Evolutionary conservation across 2,888 invertebrate species (phyloP).

Genomic region (Tenodera sinensis): DNA sequence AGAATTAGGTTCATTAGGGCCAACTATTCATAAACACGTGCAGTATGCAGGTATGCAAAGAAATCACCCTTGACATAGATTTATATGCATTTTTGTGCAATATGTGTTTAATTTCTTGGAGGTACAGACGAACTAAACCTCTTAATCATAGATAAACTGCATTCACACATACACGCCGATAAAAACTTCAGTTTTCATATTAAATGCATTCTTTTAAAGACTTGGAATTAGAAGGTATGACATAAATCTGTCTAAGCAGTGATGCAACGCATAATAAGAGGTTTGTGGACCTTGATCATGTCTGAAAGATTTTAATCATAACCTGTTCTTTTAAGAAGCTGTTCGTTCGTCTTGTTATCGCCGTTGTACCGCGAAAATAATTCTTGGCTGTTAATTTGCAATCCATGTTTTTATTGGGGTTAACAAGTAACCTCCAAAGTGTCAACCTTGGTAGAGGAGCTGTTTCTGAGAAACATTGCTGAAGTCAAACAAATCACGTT

Average conservation of each 20-base stretch:
- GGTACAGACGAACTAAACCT: background rate
- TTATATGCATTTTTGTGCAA: background rate
- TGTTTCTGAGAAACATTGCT: background rate
- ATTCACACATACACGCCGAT: background rate
- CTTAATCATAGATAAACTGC: background rate
- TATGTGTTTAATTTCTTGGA: background rate
- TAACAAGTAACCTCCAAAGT: background rate
- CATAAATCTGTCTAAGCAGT: background rate
- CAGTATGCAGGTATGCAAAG: background rate
- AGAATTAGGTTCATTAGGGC: no score
- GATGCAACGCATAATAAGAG: background rate
- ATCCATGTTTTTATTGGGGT: background rate
- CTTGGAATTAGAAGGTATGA: background rate
- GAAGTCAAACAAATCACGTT: no score
- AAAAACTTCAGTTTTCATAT: background rate
- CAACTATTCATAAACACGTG: no score
- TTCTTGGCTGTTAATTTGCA: background rate
- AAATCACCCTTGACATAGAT: background rate
- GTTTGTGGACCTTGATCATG: background rate
- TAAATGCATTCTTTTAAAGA: background rate
- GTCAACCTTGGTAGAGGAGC: background rate
- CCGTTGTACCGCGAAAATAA: background rate
- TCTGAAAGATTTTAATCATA: background rate
- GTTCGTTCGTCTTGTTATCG: background rate
- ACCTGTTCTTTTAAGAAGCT: background rate